These are phyloP conservation scores for Morpho deidamia DNA, from an alignment of 2,888 invertebrate species.

Conservation along the genomic window DNA sequence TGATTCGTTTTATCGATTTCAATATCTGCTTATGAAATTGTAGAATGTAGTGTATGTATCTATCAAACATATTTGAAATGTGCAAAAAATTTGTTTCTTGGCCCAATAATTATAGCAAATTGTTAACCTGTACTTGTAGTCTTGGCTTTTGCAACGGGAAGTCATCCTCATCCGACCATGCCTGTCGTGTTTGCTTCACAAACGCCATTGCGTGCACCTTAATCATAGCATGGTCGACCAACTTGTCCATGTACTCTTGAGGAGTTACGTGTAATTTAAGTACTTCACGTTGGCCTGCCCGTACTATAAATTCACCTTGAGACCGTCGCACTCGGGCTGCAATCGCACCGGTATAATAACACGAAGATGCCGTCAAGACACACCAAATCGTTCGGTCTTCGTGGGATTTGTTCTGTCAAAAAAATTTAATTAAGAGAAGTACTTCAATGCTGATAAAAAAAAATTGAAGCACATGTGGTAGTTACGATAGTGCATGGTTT, in stretches of 20 bases:
- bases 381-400: slow-evolving; percentile 81
- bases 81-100: no score
- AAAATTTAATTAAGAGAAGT: not conserved
- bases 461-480: no score
- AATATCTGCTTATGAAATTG: no score
- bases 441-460: no score
- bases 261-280: slow-evolving; percentile 80
- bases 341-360: slow-evolving; percentile 83
- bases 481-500: no score
- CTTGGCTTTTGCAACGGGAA: slow-evolving; percentile 83
- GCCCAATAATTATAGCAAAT: not conserved
- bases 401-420: slow-evolving; percentile 77
- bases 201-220: slow-evolving; percentile 86
- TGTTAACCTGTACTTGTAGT: slow-evolving; percentile 79
- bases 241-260: slow-evolving; percentile 83
- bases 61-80: no score
- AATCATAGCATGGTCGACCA: slow-evolving; percentile 84
- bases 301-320: slow-evolving; percentile 79
- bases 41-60: no score
- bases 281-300: slow-evolving; percentile 80
- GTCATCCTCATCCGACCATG: slow-evolving; percentile 86
- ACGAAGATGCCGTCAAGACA: slow-evolving; percentile 80
- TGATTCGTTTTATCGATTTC: no score
- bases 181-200: slow-evolving; percentile 85
- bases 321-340: slow-evolving; percentile 80